Base-by-base conservation (phyloP, 2,113 vertebrate genomes). In the Gopherus flavomarginatus region DNA sequence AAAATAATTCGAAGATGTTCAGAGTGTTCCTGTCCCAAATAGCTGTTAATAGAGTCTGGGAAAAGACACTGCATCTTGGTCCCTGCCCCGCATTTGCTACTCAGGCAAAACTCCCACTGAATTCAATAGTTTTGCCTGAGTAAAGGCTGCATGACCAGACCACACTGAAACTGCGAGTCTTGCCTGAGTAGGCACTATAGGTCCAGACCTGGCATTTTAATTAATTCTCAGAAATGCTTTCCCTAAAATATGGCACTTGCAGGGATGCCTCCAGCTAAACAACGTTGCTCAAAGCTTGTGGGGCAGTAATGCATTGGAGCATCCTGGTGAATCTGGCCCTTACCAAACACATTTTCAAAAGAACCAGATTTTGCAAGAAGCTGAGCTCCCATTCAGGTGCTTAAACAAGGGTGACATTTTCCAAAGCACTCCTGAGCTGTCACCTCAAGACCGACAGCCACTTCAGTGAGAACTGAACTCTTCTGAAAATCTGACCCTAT, bases 141-240 rank as follows among this genome's bases (percentile, higher is more conserved):
- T 1, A 13, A 62, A 82, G 24, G 27, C 54, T 49, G 17, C 6
- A 4, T 26, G 47, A 0, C 53, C 75, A 49, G 52, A 94, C 52
- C 52, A 42, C 29, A 0, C 8, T 1, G 22, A 88, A 44, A 24
- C 85, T 0, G 0, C 4, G 31, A 80, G 42, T 5, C 49, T 62
- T 19, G 53, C 75, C 49, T 4, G 13, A 5, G 27, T 6, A n/a
- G 6, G 1, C 0, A 6, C 50, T 19, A 17, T 82, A 1, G 0
- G 2, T 31, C 78, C 81, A 57, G 75, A 72, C 35, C 65, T 81
- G 50, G 3, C 38, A 3, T 27, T 53, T 87, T n/a, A 88, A 94
- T 92, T 87, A 62, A 93, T 53, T n/a, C 29, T 19, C 17, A 65
- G 53, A 8, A 77, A 87, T 80, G 79, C 65, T 88, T 72, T 72